Base-by-base conservation (phyloP, 2,888 invertebrate species). In the Meteorus cinctellus region DNA sequence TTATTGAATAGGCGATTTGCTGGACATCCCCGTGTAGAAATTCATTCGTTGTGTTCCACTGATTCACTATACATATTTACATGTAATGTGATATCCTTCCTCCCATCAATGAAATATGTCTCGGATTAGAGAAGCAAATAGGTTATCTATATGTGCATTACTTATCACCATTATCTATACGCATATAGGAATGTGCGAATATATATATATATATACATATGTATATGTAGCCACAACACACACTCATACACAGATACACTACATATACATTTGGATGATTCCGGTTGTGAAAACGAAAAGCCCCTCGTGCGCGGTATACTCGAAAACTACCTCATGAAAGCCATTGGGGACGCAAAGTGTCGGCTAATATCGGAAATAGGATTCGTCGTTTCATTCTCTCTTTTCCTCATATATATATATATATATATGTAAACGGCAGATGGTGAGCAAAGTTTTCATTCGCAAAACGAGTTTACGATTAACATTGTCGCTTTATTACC, bases 401-500 rank as follows among this genome's bases (percentile, higher is more conserved):
- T 70, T 51, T 65, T 48, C 29, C 34, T 29, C 34, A 14, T 62
- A 27, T 19, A 63, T 24, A 48, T 73, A 73, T 41, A 45, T 24
- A n/a, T 19, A 48, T 48, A 55, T 62, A 14, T 34, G 67, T 72
- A 78, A 75, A 74, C 78, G 79, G 79, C 81, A 81, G 80, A 81
- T 80, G 80, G 78, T 63, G 71, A 65, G 71, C 63, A 77, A 82
- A 79, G 76, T 81, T 82, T 80, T 73, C 78, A 31, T 65, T 75
- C 16, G 72, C 51, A 72, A 74, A 81, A 82, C 79, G 79, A 82
- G 80, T 79, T 82, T 81, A 79, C 80, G 79, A 82, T 82, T 82
- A 82, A 82, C 77, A 81, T 81, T 80, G 77, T 75, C 79, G 76
- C 77, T 82, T 80, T 82, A 80, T 81, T 82, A 80, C 78, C 77